Base-by-base conservation (phyloP, 2,113 vertebrate species). In the Nesogale talazaci region DNA sequence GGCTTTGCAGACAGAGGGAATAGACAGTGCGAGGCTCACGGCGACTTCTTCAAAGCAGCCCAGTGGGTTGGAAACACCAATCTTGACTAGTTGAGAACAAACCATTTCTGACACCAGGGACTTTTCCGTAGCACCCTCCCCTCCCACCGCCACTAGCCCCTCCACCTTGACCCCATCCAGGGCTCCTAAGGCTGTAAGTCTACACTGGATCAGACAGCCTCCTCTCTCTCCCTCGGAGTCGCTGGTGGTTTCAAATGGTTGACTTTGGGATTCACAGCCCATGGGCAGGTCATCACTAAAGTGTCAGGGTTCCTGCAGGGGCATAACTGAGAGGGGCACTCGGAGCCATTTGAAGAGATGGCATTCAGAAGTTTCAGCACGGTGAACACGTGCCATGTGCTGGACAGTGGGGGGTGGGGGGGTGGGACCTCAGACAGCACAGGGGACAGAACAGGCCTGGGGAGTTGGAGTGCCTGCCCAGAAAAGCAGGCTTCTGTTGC, bases 331-430 rank as follows among this genome's bases (percentile, higher is more conserved):
- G 67, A 15, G 3, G 6, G 20, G 25, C 9, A 20, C 20, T n/a
- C 2, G 0, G 19, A 31, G 15, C 16, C 74, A 46, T 31, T 52
- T 11, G 1, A 23, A 6, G 75, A 34, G 5, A 0, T 0, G 0
- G 20, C 9, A 2, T 22, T n/a, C 7, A n/a, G 79, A 22, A 31
- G 29, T 0, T 14, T 27, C 12, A 9, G 27, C 15, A 7, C 23
- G 0, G n/a, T 14, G 11, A 16, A 8, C 7, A 7, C 23, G 8
- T 38, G 72, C 0, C 4, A 3, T 0, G 6, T 7, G 76, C 29
- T 42, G 1, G 38, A 4, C 34, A 8, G 25, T 2, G 31, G 9
- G 40, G 36, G 72, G 19, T 25, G 0, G 0, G 16, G 34, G 3
- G 42, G 42, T 10, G 10, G 42, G 5, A 10, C 6, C 46, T 52